Evolutionary conservation across 2,888 invertebrate genomes (phyloP).

Genomic region (Pyralis farinalis): DNA sequence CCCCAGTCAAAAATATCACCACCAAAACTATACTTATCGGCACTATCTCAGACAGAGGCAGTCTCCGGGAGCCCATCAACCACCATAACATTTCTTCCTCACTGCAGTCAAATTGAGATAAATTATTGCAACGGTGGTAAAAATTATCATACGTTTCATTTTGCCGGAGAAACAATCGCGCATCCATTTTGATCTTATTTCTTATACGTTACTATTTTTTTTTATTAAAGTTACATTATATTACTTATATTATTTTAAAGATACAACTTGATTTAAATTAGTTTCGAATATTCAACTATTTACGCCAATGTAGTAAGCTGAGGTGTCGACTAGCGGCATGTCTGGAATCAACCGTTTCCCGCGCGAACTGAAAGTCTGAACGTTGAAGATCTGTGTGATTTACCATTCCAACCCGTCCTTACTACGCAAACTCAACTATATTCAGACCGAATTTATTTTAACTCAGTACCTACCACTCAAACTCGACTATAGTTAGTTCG

Average conservation of each 20-base stretch:
- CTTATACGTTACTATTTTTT: neutral
- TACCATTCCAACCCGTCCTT: no score
- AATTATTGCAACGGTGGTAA: constrained; percentile 67
- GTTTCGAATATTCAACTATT: neutral
- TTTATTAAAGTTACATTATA: no score
- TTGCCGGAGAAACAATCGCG: constrained; percentile 42
- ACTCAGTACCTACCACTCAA: no score
- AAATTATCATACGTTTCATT: constrained; percentile 67
- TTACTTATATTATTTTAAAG: no score
- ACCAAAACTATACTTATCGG: constrained; percentile 87
- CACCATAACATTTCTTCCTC: constrained; percentile 81
- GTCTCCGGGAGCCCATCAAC: constrained; percentile 82
- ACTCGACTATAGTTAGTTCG: no score
- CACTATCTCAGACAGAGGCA: constrained; percentile 79
- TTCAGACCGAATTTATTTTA: neutral
- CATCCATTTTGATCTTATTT: constrained; percentile 35
- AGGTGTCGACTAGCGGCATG: constrained; percentile 6
- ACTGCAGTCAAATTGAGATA: constrained; percentile 78
- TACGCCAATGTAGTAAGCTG: neutral
- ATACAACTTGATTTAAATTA: no score
- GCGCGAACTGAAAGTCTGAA: constrained; percentile 17
- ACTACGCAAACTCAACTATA: neutral
- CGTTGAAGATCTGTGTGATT: no score
- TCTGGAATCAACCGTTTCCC: constrained; percentile 12
- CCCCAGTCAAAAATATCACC: constrained; percentile 90